Base-by-base conservation (phyloP, 1,140 invertebrate genomes). In the Arion vulgaris region DNA sequence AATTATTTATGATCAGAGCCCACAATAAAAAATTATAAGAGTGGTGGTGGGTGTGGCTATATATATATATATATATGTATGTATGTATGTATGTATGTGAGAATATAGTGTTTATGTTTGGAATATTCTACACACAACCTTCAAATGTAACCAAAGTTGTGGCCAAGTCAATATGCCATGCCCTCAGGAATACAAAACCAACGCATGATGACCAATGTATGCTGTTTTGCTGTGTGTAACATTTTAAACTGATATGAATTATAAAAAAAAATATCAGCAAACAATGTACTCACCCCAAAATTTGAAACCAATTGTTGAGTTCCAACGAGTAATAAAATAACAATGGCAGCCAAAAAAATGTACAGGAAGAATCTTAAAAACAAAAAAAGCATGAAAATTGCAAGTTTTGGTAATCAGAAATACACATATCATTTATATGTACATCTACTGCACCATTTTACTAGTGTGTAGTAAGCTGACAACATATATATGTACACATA, bases 311-410 rank as follows among this genome's bases (percentile, higher is more conserved):
- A 28, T 57, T 81, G 80, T 28, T 82, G 83, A 51, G 81, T 73
- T 80, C 81, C 80, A 76, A 82, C 80, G 28, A 84, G 69, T 26
- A 84, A 71, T 39, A 82, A 82, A 84, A 85, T 80, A 17, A 78
- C 69, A 76, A 85, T 68, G n/a, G 84, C 84, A 38, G 77, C 81
- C 81, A 85, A 78, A 51, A 85, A 85, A 36, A 85, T 77, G 45
- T 85, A 81, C 80, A 81, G 34, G 45, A 81, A 81, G 38, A 81
- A 81, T 15, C 80, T 81, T 38, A 45, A 79, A 69, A 11, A 68
- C 5, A 45, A 45, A 45, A 5, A 45, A 7, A 45, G 15, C 5
- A 45, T 45, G 15, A 45, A 45, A 45, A 45, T 7, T 15, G 15
- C 15, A 45, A 62, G n/a, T n/a, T n/a, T n/a, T n/a, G n/a, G n/a